phyloP scores from a whole-genome alignment of 2,888 invertebrate genomes.

The Parapristionchus giblindavisi region DNA sequence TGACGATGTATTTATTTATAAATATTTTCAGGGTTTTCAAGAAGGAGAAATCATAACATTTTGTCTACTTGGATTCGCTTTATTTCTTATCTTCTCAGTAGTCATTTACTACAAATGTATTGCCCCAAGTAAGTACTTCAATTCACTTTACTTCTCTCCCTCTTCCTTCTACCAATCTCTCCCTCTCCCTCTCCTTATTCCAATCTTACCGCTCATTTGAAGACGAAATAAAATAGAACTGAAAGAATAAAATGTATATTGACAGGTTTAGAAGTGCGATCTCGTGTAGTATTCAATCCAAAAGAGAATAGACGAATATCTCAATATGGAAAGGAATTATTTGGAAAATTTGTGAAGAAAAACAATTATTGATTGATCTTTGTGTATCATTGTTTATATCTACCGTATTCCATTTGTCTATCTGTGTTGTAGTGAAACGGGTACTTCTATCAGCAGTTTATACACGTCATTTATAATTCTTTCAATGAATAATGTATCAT shows the following conservation, averaged over 20 bases:
- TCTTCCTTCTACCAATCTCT: neutral
- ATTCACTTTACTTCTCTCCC: neutral
- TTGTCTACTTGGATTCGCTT: slow-evolving; percentile 28
- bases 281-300: slow-evolving; percentile 31
- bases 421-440: slow-evolving; percentile 9
- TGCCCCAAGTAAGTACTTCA: slow-evolving; percentile 27
- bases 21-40: slow-evolving; percentile 40
- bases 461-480: neutral
- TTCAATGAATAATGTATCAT: slow-evolving; percentile 21
- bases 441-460: neutral
- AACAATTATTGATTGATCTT: slow-evolving; percentile 9
- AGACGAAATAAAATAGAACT: neutral
- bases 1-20: too few species aligned
- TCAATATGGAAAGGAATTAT: slow-evolving; percentile 33
- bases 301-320: slow-evolving; percentile 32
- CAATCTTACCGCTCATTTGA: neutral
- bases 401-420: neutral
- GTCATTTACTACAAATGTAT: slow-evolving; percentile 38
- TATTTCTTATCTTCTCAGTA: slow-evolving; percentile 28
- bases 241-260: neutral
- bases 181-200: neutral
- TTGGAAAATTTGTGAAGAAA: slow-evolving; percentile 28
- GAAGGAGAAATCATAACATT: slow-evolving; percentile 38
- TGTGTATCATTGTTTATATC: neutral
- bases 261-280: slow-evolving; percentile 29